These are phyloP conservation scores for Notolepis coatsorum DNA, from an alignment of 2,797 vertebrate species.

Conservation along the genomic window DNA sequence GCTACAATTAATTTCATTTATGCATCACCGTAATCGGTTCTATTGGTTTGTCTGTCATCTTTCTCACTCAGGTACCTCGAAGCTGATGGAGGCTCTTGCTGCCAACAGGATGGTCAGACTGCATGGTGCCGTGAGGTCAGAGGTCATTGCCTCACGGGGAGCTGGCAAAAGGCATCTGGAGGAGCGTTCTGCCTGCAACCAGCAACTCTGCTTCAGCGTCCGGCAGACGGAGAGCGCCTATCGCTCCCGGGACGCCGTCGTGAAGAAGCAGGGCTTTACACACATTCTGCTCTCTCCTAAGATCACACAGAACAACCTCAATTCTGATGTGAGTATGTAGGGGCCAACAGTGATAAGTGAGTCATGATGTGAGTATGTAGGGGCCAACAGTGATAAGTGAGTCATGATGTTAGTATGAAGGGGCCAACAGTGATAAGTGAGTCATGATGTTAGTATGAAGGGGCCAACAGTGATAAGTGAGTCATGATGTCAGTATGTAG, in stretches of 20 bases:
- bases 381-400: no score
- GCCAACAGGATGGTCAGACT: constrained; percentile 84
- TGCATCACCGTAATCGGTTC: neutral
- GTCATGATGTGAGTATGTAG: no score
- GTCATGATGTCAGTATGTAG: no score
- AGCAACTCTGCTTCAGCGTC: constrained; percentile 94
- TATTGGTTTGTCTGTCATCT: neutral
- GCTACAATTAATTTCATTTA: no score
- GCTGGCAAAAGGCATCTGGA: constrained; percentile 90
- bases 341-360: no score
- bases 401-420: no score
- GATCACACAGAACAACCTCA: constrained; percentile 96
- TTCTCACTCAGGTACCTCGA: constrained; percentile 78
- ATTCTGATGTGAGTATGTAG: constrained; percentile 88
- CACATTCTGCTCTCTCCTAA: constrained; percentile 97
- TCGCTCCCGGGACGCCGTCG: constrained; percentile 96
- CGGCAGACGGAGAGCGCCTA: constrained; percentile 96
- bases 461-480: no score
- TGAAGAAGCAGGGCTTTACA: constrained; percentile 97
- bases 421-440: no score
- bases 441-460: no score
- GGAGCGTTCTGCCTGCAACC: constrained; percentile 92
- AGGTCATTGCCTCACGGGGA: constrained; percentile 45
- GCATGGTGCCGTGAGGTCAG: constrained; percentile 82
- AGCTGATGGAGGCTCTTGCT: constrained; percentile 86